A percentile compares a stretch with the other conserved stretches of the same genome.
Evolutionary conservation across 2,888 invertebrate genomes (phyloP).

Genomic region (Meloe dianella): DNA sequence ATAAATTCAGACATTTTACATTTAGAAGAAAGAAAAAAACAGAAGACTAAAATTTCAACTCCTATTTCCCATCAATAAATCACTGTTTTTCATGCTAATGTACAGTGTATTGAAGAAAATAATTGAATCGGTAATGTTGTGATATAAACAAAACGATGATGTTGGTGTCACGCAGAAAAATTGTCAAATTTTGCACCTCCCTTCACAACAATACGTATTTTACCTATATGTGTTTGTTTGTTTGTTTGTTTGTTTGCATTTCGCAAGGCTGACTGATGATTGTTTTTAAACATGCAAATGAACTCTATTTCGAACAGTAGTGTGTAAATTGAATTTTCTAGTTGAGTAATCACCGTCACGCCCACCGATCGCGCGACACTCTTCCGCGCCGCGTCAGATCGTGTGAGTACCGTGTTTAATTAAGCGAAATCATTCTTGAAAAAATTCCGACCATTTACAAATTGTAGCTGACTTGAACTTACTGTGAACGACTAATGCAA

Average conservation of each 20-base stretch:
- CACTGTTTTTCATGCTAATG: not conserved
- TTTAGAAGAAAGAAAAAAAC: conserved; percentile 1
- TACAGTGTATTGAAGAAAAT: conserved; percentile 4
- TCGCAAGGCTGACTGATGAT: conserved; percentile 41
- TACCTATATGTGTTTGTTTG: too few species aligned
- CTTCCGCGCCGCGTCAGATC: conserved; percentile 30
- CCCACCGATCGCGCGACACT: conserved; percentile 37
- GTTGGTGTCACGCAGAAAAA: not conserved
- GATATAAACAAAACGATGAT: not conserved
- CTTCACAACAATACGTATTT: conserved; percentile 35
- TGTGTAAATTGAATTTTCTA: conserved; percentile 55
- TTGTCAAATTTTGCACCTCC: not conserved
- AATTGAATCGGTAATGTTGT: conserved; percentile 5
- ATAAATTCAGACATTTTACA: not conserved
- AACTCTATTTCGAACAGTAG: conserved; percentile 48
- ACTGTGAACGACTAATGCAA: not conserved
- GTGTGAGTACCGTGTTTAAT: conserved; percentile 17
- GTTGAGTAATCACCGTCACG: conserved; percentile 51
- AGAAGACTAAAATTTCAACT: too few species aligned
- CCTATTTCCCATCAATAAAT: conserved; percentile 6
- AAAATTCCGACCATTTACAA: not conserved
- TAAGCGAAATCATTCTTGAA: conserved; percentile 8
- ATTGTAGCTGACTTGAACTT: not conserved
- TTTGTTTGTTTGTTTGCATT: conserved; percentile 23
- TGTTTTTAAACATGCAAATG: conserved; percentile 49